Evolutionary conservation across 2,797 vertebrate genomes (phyloP).

Genomic region (Podarcis siculus): DNA sequence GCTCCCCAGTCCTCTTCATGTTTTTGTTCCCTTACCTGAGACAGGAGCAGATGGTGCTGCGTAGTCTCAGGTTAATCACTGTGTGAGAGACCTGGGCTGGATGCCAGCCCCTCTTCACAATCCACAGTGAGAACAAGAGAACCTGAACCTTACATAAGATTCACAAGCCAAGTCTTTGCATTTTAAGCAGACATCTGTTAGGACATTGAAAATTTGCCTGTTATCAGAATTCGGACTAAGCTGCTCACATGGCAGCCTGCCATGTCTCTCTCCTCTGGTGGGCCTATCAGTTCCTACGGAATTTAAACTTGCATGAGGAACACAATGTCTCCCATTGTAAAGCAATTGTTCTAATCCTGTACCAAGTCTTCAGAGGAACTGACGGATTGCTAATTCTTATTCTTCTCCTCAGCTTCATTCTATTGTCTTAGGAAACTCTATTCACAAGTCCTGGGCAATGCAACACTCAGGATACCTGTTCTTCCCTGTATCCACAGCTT

Average conservation of each 20-base stretch:
- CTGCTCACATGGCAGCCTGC: constrained; percentile 27
- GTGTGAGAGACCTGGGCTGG: constrained; percentile 72
- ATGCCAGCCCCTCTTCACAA: constrained; percentile 73
- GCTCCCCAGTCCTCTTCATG: constrained; percentile 58
- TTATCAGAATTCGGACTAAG: constrained; percentile 53
- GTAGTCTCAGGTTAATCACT: constrained; percentile 74
- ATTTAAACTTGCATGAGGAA: constrained; percentile 31
- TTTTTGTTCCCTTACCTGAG: constrained; percentile 69
- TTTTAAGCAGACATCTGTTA: constrained; percentile 71
- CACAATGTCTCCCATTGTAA: constrained; percentile 40
- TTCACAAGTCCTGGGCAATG: background rate
- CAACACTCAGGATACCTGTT: background rate
- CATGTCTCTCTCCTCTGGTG: constrained; percentile 36
- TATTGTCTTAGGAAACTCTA: background rate
- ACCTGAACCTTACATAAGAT: constrained; percentile 68
- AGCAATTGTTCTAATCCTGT: constrained; percentile 35
- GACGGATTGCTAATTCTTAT: constrained; percentile 20
- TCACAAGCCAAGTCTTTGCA: constrained; percentile 65
- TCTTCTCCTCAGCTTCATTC: background rate
- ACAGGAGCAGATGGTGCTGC: constrained; percentile 76
- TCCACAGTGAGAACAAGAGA: constrained; percentile 67
- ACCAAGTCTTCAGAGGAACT: constrained; percentile 12
- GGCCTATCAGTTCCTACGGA: constrained; percentile 46
- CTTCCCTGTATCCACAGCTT: background rate
- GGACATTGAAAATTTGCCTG: constrained; percentile 55